Evolutionary conservation across 2,797 vertebrate genomes (phyloP), one percentile per base, ranked within the genome.

Genomic region (Staurois parvus): DNA sequence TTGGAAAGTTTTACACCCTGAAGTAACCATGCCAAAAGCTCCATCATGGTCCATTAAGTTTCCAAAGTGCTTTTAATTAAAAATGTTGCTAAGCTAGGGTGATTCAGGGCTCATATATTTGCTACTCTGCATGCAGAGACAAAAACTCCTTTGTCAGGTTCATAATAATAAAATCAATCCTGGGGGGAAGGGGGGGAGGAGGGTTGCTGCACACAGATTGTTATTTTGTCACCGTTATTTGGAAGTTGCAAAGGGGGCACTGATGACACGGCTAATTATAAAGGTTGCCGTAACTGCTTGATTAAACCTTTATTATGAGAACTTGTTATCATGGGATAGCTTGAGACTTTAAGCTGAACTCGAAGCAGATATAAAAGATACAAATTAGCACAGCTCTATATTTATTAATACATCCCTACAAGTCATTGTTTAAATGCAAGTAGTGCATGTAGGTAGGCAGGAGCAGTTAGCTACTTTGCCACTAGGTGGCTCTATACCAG

Each of bases 11-110:
- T 72, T 56, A 79, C 59, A 40, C 82, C 56, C 62, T 76, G 24
- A 40, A 78, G 75, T 72, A 30, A 78, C 66, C 52, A 42, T 59
- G 73, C 67, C 76, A 62, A 62, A 67, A 72, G n/a, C 48, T 30
- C 77, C 29, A 40, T 69, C 76, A 72, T 48, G 68, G 67, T 62
- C 75, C 83, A 72, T 84, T 84, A 79, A 84, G 26, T 79, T 84
- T 84, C 59, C 77, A 68, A 78, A 79, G 75, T 62, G 68, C 52
- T 64, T 84, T 84, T 78, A 84, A 84, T 84, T 84, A 84, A 84
- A 84, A 84, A 84, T 79, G 52, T 72, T 84, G 83, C 83, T 70
- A 84, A 78, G 83, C 48, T 32, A 48, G 75, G 26, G 76, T 26
- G 72, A 78, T 84, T 72, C 34, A 28, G 29, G 21, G 34, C 69